Evolutionary conservation across 2,888 invertebrate genomes (phyloP).

Genomic region (Ariolimax columbianus): DNA sequence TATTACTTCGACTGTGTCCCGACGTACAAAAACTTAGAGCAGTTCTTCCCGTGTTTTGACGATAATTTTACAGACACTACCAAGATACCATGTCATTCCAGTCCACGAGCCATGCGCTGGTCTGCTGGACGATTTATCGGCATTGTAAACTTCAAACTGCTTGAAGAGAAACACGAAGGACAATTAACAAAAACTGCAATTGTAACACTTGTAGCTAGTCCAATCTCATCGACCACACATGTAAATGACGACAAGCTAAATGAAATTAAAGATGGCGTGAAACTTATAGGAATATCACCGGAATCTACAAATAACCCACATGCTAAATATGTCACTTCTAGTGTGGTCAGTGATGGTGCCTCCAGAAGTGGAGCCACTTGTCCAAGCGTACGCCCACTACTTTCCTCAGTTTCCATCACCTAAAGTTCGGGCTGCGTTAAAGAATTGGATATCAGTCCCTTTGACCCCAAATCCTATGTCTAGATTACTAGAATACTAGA

Average conservation of each 20-base stretch:
- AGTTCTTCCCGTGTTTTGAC: slow-evolving; percentile 52
- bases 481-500: too few relatives aligned
- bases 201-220: background rate
- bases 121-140: slow-evolving; percentile 39
- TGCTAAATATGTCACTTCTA: too few relatives aligned
- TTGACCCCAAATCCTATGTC: background rate
- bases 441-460: background rate
- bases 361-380: background rate
- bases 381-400: slow-evolving; percentile 18
- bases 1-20: slow-evolving; percentile 51
- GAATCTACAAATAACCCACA: too few relatives aligned
- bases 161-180: slow-evolving; percentile 46
- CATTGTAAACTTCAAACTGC: slow-evolving; percentile 45
- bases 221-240: background rate
- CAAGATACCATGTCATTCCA: slow-evolving; percentile 45
- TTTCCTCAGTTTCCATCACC: slow-evolving; percentile 21
- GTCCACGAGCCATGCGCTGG: slow-evolving; percentile 50
- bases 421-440: background rate
- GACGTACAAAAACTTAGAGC: slow-evolving; percentile 10
- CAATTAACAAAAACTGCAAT: slow-evolving; percentile 38
- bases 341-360: too few relatives aligned
- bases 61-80: slow-evolving; percentile 37
- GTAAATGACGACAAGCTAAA: background rate
- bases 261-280: too few relatives aligned
- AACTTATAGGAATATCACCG: too few relatives aligned